Evolutionary conservation across 1,140 invertebrate genomes (phyloP).

Genomic region (Megalopta genalis): DNA sequence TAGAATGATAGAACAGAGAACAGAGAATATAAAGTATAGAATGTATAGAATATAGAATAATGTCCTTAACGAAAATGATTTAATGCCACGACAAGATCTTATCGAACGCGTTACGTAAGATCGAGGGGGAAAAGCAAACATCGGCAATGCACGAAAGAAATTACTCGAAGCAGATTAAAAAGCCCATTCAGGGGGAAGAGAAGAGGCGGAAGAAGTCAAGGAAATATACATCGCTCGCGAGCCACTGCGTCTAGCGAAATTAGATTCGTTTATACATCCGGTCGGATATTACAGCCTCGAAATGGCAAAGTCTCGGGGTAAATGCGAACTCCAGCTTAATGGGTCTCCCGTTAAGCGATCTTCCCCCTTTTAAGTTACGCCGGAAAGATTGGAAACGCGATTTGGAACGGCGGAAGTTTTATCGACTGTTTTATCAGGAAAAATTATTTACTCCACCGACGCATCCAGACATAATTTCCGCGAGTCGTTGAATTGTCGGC

Average conservation of each 20-base stretch:
- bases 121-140: not conserved
- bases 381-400: constrained; percentile 11
- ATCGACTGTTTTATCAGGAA: constrained; percentile 6
- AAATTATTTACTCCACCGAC: constrained; percentile 5
- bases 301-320: constrained; percentile 14
- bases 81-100: no score
- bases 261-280: constrained; percentile 41
- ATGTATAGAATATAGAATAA: no score
- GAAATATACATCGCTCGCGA: constrained; percentile 19
- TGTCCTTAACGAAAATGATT: no score
- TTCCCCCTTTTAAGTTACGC: not conserved
- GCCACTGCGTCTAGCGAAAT: constrained; percentile 8
- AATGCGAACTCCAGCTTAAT: constrained; percentile 38
- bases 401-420: constrained; percentile 1
- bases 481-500: no score
- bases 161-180: not conserved
- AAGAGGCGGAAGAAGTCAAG: not conserved
- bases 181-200: no score
- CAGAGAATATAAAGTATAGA: no score
- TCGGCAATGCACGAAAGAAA: not conserved
- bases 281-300: constrained; percentile 27
- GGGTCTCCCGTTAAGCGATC: constrained; percentile 33
- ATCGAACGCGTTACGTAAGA: not conserved
- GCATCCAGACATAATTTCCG: not conserved
- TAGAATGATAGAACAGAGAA: no score